These are phyloP conservation scores for Pteria penguin DNA, from an alignment of 2,888 invertebrate species.

Conservation along the genomic window DNA sequence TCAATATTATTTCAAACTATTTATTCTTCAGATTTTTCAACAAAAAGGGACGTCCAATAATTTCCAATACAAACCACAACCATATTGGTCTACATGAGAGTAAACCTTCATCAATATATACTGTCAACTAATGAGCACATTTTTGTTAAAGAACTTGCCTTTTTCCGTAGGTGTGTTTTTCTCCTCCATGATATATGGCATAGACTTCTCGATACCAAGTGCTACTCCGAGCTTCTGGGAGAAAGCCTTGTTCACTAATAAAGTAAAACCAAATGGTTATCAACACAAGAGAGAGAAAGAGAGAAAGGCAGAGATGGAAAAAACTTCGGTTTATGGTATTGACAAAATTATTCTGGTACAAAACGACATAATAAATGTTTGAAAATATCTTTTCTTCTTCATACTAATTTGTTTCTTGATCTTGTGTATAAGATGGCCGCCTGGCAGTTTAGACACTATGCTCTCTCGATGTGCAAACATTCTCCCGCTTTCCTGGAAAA, in stretches of 20 bases:
- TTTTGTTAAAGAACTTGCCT: background rate
- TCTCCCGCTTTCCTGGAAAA: slow-evolving; percentile 46
- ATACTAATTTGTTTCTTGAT: slow-evolving; percentile 20
- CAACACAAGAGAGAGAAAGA: background rate
- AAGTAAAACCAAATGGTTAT: no score
- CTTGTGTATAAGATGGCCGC: slow-evolving; percentile 46
- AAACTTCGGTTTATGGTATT: no score
- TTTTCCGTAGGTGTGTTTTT: background rate
- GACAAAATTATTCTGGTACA: no score
- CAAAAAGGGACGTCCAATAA: no score
- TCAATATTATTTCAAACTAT: no score
- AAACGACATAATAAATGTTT: background rate
- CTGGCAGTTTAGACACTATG: slow-evolving; percentile 49
- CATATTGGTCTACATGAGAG: no score
- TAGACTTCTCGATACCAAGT: background rate
- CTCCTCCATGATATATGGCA: no score
- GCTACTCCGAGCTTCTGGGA: background rate
- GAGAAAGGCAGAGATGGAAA: background rate
- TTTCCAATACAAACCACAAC: no score
- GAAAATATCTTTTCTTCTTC: background rate
- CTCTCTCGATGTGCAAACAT: slow-evolving; percentile 46
- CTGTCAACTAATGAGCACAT: no score
- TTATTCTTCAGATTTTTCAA: no score
- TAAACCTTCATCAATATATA: no score
- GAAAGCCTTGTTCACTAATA: no score